Percentiles rank a stretch among this genome's conserved stretches.
phyloP scores from a whole-genome alignment of 2,797 vertebrate species.

The Scarus forsteni region DNA sequence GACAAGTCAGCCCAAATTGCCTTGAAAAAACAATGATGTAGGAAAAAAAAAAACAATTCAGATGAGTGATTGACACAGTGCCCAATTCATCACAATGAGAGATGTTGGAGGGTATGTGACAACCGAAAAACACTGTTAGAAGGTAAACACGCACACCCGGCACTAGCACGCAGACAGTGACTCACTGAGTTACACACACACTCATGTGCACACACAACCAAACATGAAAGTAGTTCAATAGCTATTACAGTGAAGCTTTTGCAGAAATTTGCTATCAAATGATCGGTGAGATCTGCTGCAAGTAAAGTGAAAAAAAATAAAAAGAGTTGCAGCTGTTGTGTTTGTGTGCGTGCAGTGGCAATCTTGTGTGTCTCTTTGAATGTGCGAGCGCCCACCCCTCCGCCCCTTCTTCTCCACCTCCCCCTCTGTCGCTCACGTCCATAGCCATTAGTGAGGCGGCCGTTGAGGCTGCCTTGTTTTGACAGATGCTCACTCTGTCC shows the following conservation, averaged over 20 bases:
- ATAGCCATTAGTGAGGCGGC: constrained; percentile 83
- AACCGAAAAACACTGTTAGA: constrained; percentile 67
- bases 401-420: constrained; percentile 58
- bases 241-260: constrained; percentile 67
- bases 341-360: constrained; percentile 22
- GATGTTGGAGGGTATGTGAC: constrained; percentile 71
- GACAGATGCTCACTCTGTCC: constrained; percentile 88
- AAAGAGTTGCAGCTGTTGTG: constrained; percentile 56
- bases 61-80: constrained; percentile 77
- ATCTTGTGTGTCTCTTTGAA: constrained; percentile 62
- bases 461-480: constrained; percentile 85
- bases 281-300: constrained; percentile 69
- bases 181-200: constrained; percentile 15
- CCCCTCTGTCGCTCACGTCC: constrained; percentile 79
- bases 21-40: constrained; percentile 57
- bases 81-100: constrained; percentile 79
- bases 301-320: constrained; percentile 33
- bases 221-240: constrained; percentile 66
- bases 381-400: constrained; percentile 56
- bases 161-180: constrained; percentile 46
- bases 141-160: constrained; percentile 65
- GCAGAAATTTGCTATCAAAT: constrained; percentile 71
- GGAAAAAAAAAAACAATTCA: constrained; percentile 66
- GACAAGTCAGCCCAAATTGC: constrained; percentile 64
- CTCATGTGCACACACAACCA: constrained; percentile 21